These are phyloP conservation scores for Pogonognathellus flavescens DNA, from an alignment of 1,140 invertebrate genomes.

Conservation along the genomic window DNA sequence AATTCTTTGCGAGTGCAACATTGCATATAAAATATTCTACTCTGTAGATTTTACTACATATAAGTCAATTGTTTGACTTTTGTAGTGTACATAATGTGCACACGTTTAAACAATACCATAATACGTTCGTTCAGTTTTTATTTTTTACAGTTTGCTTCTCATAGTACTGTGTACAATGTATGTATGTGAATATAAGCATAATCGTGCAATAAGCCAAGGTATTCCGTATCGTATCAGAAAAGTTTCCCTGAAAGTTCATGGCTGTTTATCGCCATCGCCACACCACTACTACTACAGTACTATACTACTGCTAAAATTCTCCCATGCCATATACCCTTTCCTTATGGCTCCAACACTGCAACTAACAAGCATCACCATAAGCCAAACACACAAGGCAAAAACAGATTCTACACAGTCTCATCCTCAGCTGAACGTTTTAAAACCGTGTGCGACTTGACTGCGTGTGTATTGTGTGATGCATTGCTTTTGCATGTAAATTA, in stretches of 20 bases:
- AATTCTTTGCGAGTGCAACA: too few species aligned
- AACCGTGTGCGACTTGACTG: not conserved
- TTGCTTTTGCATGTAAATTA: slow-evolving; percentile 35
- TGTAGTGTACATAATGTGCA: too few species aligned
- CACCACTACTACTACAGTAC: not conserved
- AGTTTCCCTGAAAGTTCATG: slow-evolving; percentile 48
- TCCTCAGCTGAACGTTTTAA: not conserved
- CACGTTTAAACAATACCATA: too few species aligned
- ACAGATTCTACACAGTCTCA: not conserved
- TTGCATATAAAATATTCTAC: too few species aligned
- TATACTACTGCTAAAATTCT: not conserved
- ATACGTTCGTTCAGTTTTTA: too few species aligned
- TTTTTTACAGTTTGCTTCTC: too few species aligned
- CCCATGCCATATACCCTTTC: too few species aligned
- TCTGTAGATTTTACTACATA: too few species aligned
- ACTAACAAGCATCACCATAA: not conserved
- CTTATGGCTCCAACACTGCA: not conserved
- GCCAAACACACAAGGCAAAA: not conserved
- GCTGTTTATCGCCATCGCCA: slow-evolving; percentile 30
- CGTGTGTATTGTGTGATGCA: slow-evolving; percentile 39
- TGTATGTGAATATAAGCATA: too few species aligned
- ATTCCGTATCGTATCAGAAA: not conserved
- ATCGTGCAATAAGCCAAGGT: too few species aligned
- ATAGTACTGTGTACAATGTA: too few species aligned
- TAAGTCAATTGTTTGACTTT: too few species aligned